Evolutionary conservation across 2,113 vertebrate genomes (phyloP).

Genomic region (Malaclemys terrapin): DNA sequence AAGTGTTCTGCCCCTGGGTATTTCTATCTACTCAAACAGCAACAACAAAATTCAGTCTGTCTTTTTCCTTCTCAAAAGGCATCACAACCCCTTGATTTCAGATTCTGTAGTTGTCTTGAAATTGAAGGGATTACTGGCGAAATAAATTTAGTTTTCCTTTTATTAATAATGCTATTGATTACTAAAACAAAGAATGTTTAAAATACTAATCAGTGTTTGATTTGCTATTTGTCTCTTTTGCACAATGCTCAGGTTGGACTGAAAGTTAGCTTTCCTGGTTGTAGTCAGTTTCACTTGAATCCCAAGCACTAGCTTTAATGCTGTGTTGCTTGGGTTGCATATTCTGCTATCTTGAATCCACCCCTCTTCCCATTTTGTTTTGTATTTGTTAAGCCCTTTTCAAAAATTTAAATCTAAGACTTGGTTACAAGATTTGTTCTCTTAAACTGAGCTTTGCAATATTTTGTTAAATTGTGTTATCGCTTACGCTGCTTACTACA

Average conservation of each 20-base stretch:
- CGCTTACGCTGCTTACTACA: background rate
- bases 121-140: fast-evolving
- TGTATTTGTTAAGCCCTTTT: background rate
- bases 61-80: background rate
- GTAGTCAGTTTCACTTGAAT: fast-evolving
- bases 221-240: background rate
- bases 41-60: fast-evolving
- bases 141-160: fast-evolving
- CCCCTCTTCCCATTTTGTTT: fast-evolving
- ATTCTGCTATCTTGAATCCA: background rate
- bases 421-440: fast-evolving
- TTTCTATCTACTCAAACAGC: fast-evolving
- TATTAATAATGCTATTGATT: no score
- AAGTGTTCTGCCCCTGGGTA: fast-evolving
- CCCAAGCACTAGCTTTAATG: background rate
- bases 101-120: fast-evolving
- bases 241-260: fast-evolving
- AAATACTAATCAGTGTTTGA: background rate
- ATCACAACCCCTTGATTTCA: fast-evolving
- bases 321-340: background rate
- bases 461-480: background rate
- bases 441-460: background rate
- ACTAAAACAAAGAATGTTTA: no score
- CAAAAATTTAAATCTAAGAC: background rate
- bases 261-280: fast-evolving